These are phyloP conservation scores for Embiotoca jacksoni DNA, from an alignment of 2,113 vertebrate genomes.

Conservation along the genomic window DNA sequence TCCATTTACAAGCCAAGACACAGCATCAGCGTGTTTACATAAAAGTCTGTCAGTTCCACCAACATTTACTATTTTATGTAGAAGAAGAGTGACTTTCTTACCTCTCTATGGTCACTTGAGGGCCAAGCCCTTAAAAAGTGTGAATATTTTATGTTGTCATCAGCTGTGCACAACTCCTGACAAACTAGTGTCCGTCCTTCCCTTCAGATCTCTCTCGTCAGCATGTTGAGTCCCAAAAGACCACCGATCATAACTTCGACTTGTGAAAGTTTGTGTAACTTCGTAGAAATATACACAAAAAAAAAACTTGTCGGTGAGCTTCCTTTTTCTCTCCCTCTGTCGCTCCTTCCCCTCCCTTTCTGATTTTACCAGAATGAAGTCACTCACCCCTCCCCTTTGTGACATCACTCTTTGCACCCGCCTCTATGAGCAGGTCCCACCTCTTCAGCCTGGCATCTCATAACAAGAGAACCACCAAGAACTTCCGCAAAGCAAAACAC, in stretches of 20 bases:
- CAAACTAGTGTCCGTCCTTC: conserved; percentile 50
- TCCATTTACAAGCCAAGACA: conserved; percentile 23
- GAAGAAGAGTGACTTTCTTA: conserved; percentile 57
- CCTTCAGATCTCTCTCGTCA: conserved; percentile 48
- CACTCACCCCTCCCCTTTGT: conserved; percentile 76
- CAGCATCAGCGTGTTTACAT: neutral
- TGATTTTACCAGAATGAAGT: conserved; percentile 67
- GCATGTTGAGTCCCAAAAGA: conserved; percentile 21
- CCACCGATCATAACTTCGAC: conserved; percentile 28
- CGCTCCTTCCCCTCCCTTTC: conserved; percentile 79
- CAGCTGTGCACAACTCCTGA: conserved; percentile 63
- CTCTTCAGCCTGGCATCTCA: conserved; percentile 21
- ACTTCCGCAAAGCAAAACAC: neutral
- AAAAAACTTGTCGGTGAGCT: conserved; percentile 74
- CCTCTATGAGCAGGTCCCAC: conserved; percentile 57
- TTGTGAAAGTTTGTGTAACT: conserved; percentile 66
- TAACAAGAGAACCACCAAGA: neutral
- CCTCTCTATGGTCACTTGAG: conserved; percentile 74
- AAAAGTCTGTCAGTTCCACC: neutral
- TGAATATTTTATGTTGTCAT: conserved; percentile 81
- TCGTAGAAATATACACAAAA: conserved; percentile 61
- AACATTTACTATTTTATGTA: conserved; percentile 14
- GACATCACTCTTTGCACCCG: conserved; percentile 64
- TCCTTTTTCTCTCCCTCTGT: conserved; percentile 80
- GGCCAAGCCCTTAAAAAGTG: conserved; percentile 79